Conservation (phyloP, 2,113 vertebrate species). For the Rhadina sibilatrix region DNA sequence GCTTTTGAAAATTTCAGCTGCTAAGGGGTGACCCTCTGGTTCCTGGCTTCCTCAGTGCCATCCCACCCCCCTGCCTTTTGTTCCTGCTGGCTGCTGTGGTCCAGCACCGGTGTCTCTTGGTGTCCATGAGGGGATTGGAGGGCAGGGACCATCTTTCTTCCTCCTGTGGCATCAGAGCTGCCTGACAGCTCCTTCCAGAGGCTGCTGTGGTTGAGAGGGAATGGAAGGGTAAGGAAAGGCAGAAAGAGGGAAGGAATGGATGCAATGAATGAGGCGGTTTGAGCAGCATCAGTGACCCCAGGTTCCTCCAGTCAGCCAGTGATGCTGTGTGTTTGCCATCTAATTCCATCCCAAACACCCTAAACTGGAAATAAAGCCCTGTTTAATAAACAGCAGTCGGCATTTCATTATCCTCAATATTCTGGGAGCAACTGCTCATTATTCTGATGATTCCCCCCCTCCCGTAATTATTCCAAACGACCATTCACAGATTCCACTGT, state of each 20-base stretch:
- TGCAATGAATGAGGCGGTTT: accelerated
- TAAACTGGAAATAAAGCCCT: constrained; percentile 71
- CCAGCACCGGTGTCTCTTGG: accelerated
- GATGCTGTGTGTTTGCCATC: constrained; percentile 48
- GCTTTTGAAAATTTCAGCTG: background rate
- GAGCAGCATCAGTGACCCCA: background rate
- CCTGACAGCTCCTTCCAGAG: background rate
- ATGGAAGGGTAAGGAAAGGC: background rate
- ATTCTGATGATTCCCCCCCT: constrained; percentile 60
- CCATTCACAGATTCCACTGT: constrained; percentile 54
- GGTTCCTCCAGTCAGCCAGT: constrained; percentile 10
- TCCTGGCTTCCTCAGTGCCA: background rate
- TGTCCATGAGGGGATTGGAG: background rate
- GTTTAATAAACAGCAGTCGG: constrained; percentile 69
- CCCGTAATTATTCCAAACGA: constrained; percentile 69
- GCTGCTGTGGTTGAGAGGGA: background rate
- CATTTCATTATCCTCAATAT: constrained; percentile 71
- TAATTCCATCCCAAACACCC: constrained; percentile 70
- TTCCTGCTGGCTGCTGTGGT: background rate
- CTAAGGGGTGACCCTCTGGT: background rate
- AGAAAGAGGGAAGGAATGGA: background rate
- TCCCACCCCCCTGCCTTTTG: accelerated
- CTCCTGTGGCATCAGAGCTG: background rate
- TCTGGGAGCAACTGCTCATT: constrained; percentile 74
- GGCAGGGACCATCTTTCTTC: background rate